These are phyloP conservation scores for Trichonephila inaurata DNA, from an alignment of 1,140 invertebrate species.

Conservation along the genomic window DNA sequence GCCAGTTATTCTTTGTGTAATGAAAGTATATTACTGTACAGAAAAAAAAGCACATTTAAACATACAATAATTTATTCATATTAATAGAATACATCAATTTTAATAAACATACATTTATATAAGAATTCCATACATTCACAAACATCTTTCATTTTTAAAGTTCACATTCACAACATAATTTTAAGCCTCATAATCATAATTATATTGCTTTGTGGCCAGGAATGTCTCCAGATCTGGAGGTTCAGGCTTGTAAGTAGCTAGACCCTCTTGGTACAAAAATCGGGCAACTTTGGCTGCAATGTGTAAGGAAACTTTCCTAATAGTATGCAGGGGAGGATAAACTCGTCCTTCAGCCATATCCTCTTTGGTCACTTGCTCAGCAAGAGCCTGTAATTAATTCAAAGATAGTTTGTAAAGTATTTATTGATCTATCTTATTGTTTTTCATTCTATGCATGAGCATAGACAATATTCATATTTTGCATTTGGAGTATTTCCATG, in stretches of 20 bases:
- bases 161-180: not conserved
- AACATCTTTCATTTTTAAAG: not conserved
- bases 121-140: conserved; percentile 12
- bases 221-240: conserved; percentile 83
- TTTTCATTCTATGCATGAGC: too few relatives aligned
- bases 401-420: not conserved
- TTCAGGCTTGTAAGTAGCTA: conserved; percentile 83
- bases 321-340: conserved; percentile 95
- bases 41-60: not conserved
- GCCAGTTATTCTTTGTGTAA: too few relatives aligned
- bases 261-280: conserved; percentile 89
- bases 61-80: conserved; percentile 15
- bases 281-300: conserved; percentile 93
- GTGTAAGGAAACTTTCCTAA: conserved; percentile 92
- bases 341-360: conserved; percentile 94
- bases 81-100: conserved; percentile 32
- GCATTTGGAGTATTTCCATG: too few relatives aligned
- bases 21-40: not conserved
- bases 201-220: conserved; percentile 82
- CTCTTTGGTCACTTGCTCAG: conserved; percentile 90
- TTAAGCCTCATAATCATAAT: conserved; percentile 82
- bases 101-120: conserved; percentile 36
- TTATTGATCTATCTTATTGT: too few relatives aligned
- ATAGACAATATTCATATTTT: too few relatives aligned
- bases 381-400: conserved; percentile 85